A percentile compares a stretch with the other conserved stretches of the same genome.
phyloP scores from a whole-genome alignment of 2,113 vertebrate genomes.

The Argyrosomus japonicus region DNA sequence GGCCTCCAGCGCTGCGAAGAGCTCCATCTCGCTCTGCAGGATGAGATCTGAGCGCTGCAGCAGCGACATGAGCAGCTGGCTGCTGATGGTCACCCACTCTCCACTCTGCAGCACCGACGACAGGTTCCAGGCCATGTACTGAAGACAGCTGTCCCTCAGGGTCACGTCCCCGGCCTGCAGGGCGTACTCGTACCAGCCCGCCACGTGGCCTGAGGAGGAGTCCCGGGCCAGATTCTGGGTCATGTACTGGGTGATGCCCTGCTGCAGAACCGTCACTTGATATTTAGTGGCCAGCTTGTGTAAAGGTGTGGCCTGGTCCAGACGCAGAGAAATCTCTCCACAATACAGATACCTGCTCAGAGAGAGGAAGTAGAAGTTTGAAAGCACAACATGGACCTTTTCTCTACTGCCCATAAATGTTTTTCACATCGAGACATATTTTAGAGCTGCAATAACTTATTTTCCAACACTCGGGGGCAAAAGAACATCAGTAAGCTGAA shows the following conservation, averaged over 20 bases:
- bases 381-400: background rate
- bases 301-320: constrained; percentile 91
- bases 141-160: constrained; percentile 91
- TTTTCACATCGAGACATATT: background rate
- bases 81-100: constrained; percentile 89
- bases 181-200: constrained; percentile 95
- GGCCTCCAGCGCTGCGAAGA: constrained; percentile 89
- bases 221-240: constrained; percentile 88
- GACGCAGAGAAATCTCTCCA: constrained; percentile 88
- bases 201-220: constrained; percentile 88
- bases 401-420: too few species aligned
- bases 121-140: constrained; percentile 95
- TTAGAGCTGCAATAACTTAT: background rate
- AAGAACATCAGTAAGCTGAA: background rate
- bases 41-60: constrained; percentile 93
- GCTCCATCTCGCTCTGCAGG: constrained; percentile 92
- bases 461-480: background rate
- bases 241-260: constrained; percentile 93
- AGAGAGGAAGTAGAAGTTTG: background rate
- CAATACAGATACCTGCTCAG: constrained; percentile 93
- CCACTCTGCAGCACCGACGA: constrained; percentile 87
- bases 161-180: constrained; percentile 81
- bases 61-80: constrained; percentile 88
- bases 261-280: constrained; percentile 87
- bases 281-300: constrained; percentile 93